Evolutionary conservation across 30 jellyfish, hydroid and myxozoan genomes (phyloP).

Genomic region (Hydractinia echinata): DNA sequence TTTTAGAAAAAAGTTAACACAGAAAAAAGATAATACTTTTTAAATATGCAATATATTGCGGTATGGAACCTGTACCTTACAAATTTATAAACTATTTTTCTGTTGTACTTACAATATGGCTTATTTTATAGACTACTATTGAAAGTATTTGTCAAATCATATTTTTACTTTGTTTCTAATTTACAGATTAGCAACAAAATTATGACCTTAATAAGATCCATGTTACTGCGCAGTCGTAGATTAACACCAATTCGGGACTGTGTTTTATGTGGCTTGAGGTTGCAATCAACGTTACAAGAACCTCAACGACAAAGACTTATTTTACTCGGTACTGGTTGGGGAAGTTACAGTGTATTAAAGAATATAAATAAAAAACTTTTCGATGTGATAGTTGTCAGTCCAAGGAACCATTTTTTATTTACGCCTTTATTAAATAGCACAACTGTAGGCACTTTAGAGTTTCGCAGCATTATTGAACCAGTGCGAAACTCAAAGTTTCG

Average conservation of each 20-base stretch:
- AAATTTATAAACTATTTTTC: no score
- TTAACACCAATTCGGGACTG: no score
- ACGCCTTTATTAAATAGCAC: conserved; percentile 93
- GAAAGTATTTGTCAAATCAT: no score
- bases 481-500: conserved; percentile 75
- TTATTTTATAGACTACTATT: no score
- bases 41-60: no score
- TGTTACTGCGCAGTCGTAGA: neutral
- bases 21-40: no score
- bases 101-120: no score
- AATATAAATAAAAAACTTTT: conserved; percentile 46
- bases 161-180: neutral
- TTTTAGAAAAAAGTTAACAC: no score
- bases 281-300: neutral
- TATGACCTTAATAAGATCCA: neutral
- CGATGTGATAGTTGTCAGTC: conserved; percentile 95
- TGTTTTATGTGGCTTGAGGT: no score
- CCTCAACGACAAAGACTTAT: conserved; percentile 62
- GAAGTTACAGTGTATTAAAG: conserved; percentile 85
- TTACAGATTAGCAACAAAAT: neutral
- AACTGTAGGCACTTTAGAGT: conserved; percentile 95
- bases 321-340: conserved; percentile 97
- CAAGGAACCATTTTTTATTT: conserved; percentile 91
- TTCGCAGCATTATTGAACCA: conserved; percentile 95
- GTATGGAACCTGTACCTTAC: no score